Conservation (phyloP, 1,140 invertebrate species). For the Ephestia elutella region DNA sequence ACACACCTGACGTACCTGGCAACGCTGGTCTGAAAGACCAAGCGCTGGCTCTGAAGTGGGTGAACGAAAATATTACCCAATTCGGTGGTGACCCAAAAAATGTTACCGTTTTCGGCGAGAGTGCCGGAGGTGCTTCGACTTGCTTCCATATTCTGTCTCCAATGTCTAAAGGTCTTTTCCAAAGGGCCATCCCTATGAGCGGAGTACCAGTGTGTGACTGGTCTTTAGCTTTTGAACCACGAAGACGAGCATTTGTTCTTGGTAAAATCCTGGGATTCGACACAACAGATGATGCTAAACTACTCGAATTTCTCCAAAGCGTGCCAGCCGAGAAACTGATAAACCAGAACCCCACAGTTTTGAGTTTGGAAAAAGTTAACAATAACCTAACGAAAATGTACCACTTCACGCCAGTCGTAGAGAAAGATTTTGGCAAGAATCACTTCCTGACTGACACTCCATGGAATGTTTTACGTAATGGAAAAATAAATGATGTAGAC, state of each 20-base stretch:
- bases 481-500: conserved; percentile 74
- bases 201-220: conserved; percentile 38
- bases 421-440: conserved; percentile 52
- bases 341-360: conserved; percentile 22
- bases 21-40: conserved; percentile 57
- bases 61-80: conserved; percentile 42
- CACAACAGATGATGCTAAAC: conserved; percentile 27
- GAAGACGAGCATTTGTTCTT: conserved; percentile 33
- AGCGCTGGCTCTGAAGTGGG: conserved; percentile 53
- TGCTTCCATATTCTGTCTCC: conserved; percentile 38
- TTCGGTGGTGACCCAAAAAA: conserved; percentile 84
- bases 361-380: conserved; percentile 21
- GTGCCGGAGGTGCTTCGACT: conserved; percentile 75
- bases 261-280: conserved; percentile 36
- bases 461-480: conserved; percentile 40
- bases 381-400: conserved; percentile 37
- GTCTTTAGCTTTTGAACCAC: conserved; percentile 27
- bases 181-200: conserved; percentile 42
- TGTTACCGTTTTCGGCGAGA: conserved; percentile 86
- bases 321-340: conserved; percentile 45
- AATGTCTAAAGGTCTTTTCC: conserved; percentile 64
- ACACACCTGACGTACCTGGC: conserved; percentile 60
- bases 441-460: conserved; percentile 51
- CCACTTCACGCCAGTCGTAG: conserved; percentile 54
- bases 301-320: conserved; percentile 57